Evolutionary conservation across 2,888 invertebrate genomes (phyloP).

Genomic region (Ametastegia equiseti): DNA sequence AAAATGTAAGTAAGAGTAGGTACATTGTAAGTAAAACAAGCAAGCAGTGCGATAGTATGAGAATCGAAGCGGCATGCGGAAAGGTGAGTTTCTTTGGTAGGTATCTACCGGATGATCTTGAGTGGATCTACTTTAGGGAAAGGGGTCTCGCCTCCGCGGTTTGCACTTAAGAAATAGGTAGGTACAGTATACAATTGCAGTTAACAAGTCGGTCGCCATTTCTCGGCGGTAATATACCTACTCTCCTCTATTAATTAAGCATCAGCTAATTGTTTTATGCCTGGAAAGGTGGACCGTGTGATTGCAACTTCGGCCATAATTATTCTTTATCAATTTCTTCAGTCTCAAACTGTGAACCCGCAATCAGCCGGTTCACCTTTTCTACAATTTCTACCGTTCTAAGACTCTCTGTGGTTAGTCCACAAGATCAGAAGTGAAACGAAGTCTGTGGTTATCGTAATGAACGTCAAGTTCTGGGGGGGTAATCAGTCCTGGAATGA

Average conservation of each 20-base stretch:
- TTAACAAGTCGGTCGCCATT: not conserved
- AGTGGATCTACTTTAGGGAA: slow-evolving; percentile 69
- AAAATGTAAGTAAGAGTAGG: not conserved
- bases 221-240: not conserved
- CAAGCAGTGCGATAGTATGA: slow-evolving; percentile 21
- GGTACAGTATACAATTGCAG: slow-evolving; percentile 16
- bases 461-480: not conserved
- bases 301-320: not conserved
- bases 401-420: not conserved
- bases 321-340: not conserved
- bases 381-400: not conserved
- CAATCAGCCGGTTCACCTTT: not conserved
- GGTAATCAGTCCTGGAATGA: not conserved
- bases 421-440: not conserved
- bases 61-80: slow-evolving; percentile 35
- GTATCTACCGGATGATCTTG: slow-evolving; percentile 52
- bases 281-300: not conserved
- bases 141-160: slow-evolving; percentile 58
- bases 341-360: not conserved
- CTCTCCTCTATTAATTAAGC: not conserved
- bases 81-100: slow-evolving; percentile 32
- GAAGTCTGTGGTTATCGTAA: not conserved
- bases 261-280: not conserved
- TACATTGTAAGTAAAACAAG: not conserved
- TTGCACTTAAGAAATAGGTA: slow-evolving; percentile 31